Evolutionary conservation across 2,797 vertebrate species (phyloP), one percentile per base, ranked within the genome.

Genomic region (Bovichtus variegatus): DNA sequence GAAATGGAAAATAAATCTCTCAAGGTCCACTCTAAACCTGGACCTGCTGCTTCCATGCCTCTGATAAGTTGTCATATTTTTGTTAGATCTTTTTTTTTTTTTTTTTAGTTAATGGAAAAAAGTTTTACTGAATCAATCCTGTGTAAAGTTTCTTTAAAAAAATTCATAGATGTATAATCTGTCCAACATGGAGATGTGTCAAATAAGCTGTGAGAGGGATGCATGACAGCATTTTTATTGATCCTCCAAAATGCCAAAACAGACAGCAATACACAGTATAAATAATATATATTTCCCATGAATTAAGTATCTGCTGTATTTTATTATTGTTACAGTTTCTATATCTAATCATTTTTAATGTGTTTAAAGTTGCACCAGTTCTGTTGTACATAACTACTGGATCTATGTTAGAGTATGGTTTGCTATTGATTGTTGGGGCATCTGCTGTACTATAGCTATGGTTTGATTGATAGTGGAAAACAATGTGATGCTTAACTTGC

Each of bases 271-370:
- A 90, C 81, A 84, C 76, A 81, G 69, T 88, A 90, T 87, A 70
- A 92, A 86, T 91, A 89, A 89, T 89, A 88, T 90, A 89, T 91
- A 87, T 89, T 87, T 87, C 87, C 85, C 89, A 91, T 85, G 70
- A 93, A 83, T 82, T 84, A 85, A 87, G 74, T 90, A 90, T 87
- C 93, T 94, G 92, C 93, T 94, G 93, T 94, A 93, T 91, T 93
- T 91, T 90, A 92, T 89, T 90, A 85, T 90, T 90, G 82, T 92
- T 85, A 87, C 88, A 88, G 81, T 92, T 91, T 91, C 82, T 94
- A 79, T 89, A 88, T 89, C 80, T 88, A 78, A 88, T 78, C 71
- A 71, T 89, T 89, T 90, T 82, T 75, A 72, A 84, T 84, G 85
- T 84, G 85, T 87, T 86, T 69, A 71, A 83, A 77, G 84, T 90